Evolutionary conservation across 1,140 invertebrate genomes (phyloP).

Genomic region (Aphis gossypii): DNA sequence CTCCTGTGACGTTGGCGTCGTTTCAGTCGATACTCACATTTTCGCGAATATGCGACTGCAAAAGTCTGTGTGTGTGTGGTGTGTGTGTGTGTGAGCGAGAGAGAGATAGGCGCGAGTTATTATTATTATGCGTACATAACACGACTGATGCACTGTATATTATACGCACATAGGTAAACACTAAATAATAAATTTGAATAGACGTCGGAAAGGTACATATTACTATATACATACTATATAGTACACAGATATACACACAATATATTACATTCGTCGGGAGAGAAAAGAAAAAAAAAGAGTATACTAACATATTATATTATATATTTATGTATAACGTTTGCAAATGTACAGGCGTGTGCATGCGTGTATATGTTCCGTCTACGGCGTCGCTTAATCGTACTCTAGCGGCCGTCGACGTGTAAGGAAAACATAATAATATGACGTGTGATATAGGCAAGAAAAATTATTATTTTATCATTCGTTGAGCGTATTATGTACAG

Average conservation of each 20-base stretch:
- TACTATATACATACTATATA: not conserved
- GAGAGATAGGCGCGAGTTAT: too few species aligned
- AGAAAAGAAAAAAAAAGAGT: not conserved
- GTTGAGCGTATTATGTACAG: not conserved
- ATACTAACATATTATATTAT: not conserved
- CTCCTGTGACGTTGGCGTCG: not conserved
- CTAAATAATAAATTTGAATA: constrained; percentile 46
- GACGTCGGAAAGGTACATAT: not conserved
- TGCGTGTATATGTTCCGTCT: not conserved
- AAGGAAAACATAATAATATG: constrained; percentile 3
- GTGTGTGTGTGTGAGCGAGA: not conserved
- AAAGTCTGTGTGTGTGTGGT: not conserved
- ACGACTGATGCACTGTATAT: not conserved
- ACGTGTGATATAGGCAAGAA: not conserved
- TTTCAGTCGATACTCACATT: not conserved
- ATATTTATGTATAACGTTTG: not conserved
- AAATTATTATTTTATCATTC: not conserved
- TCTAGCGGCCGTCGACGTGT: constrained; percentile 1
- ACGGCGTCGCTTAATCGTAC: not conserved
- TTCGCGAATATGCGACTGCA: not conserved
- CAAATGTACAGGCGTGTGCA: not conserved
- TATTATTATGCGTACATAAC: not conserved
- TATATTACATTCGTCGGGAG: not conserved
- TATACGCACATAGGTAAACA: not conserved
- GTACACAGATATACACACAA: not conserved